Evolutionary conservation across 2,113 vertebrate species (phyloP), one percentile per base, ranked within the genome.

Genomic region (Synodontis membranacea): DNA sequence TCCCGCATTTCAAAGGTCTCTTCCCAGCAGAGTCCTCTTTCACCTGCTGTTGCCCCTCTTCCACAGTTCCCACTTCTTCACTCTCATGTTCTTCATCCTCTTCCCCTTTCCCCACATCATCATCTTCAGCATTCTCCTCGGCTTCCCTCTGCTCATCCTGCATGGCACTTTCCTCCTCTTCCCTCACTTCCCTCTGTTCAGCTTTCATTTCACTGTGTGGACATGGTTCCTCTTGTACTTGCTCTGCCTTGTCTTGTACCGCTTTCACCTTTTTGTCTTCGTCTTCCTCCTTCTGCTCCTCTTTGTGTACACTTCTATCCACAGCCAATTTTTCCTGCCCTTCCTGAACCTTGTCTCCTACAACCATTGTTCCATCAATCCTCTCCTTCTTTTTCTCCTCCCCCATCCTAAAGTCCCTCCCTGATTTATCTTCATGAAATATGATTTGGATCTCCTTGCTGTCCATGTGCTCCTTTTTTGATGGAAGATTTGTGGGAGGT

Each of bases 1-100:
- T 95, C 83, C 95, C 96, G 89, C 92, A 93, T 90, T 93, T 85
- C 75, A 85, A 85, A 79, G 80, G 74, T 48, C 86, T 80, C 28
- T 85, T 85, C 48, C 42, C 79, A 5, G 62, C 79, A 21, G 52
- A 78, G 28, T 44, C 82, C 25, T 85, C n/a, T 34, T 60, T 88
- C 54, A 84, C 52, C 92, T 84, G 44, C 88, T 84, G 72, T 87
- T 90, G 81, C 34, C 12, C 31, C 0, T 82, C 92, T 89, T 88
- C 91, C 72, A 88, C 92, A 42, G 89, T 89, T n/a, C n/a, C n/a
- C 44, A 39, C 48, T 76, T 86, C 88, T 91, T 91, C 79, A 90
- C 70, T 52, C 14, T 88, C 88, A 70, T 25, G 44, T 7, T 92
- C 91, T 52, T 89, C 89, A 0, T 68, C 87, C 42, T 91, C 93